Evolutionary conservation across 2,888 invertebrate genomes (phyloP).

Genomic region (Sericinus montela): DNA sequence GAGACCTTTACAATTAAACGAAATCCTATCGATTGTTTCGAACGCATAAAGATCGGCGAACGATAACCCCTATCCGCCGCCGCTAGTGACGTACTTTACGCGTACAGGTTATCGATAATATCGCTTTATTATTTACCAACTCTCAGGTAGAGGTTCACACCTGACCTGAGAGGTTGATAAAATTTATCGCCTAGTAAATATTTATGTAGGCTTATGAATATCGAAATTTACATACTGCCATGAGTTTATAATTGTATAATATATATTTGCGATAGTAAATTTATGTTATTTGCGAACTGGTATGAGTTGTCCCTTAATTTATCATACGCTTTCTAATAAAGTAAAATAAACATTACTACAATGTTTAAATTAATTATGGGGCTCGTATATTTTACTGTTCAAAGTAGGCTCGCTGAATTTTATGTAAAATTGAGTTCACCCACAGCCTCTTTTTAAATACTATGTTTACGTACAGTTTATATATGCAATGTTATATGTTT

Average conservation of each 20-base stretch:
- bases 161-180: conserved; percentile 60
- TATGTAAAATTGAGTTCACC: no score
- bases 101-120: conserved; percentile 58
- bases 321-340: conserved; percentile 14
- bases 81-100: conserved; percentile 50
- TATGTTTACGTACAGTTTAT: no score
- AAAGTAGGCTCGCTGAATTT: neutral
- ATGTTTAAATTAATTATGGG: neutral
- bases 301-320: conserved; percentile 13
- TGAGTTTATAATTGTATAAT: conserved; percentile 23
- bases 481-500: no score
- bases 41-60: conserved; percentile 57
- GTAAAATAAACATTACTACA: neutral
- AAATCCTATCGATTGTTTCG: conserved; percentile 52
- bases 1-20: conserved; percentile 39
- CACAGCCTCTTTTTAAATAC: no score
- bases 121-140: conserved; percentile 25
- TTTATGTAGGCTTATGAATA: conserved; percentile 53
- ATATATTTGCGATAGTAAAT: conserved; percentile 40
- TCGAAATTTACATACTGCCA: conserved; percentile 47
- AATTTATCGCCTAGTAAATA: conserved; percentile 59
- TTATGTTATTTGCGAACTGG: conserved; percentile 15
- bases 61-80: conserved; percentile 53
- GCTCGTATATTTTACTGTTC: neutral
- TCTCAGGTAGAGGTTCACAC: conserved; percentile 39